Evolutionary conservation across 2,888 invertebrate genomes (phyloP).

Genomic region (Chrysolina haemoptera): DNA sequence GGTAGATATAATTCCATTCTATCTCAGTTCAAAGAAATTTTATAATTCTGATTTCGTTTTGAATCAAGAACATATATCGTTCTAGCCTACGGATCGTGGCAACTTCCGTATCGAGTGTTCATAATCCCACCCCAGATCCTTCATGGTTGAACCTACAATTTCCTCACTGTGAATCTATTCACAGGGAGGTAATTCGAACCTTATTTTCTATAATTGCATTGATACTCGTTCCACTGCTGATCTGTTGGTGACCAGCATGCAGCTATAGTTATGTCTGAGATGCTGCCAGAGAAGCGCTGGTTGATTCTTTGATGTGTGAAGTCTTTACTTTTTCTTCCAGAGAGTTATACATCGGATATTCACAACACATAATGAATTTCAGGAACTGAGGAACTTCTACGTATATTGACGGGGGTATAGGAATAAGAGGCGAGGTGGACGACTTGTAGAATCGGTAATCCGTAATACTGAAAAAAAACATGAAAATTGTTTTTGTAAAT

Average conservation of each 20-base stretch:
- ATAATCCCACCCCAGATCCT: too few relatives aligned
- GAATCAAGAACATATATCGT: too few relatives aligned
- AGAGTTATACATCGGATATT: slow-evolving; percentile 90
- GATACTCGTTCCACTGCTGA: slow-evolving; percentile 51
- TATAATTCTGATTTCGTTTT: too few relatives aligned
- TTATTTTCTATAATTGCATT: slow-evolving; percentile 48
- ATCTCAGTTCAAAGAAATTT: too few relatives aligned
- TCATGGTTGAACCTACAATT: too few relatives aligned
- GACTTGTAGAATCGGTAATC: slow-evolving; percentile 91
- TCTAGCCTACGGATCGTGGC: too few relatives aligned
- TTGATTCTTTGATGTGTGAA: slow-evolving; percentile 76
- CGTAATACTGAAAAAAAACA: slow-evolving; percentile 76
- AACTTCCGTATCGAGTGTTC: too few relatives aligned
- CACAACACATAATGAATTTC: slow-evolving; percentile 89
- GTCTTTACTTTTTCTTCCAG: slow-evolving; percentile 77
- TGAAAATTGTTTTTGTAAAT: too few relatives aligned
- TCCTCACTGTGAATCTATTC: slow-evolving; percentile 8
- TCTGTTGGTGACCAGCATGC: slow-evolving; percentile 64
- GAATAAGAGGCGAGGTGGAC: slow-evolving; percentile 91
- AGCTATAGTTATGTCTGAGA: slow-evolving; percentile 82
- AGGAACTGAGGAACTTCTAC: slow-evolving; percentile 88
- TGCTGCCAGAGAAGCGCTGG: slow-evolving; percentile 79
- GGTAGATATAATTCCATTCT: too few relatives aligned
- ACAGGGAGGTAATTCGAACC: slow-evolving; percentile 57
- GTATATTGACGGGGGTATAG: slow-evolving; percentile 89